Conservation (phyloP, 2,888 invertebrate genomes). For the Tachina lurida region DNA sequence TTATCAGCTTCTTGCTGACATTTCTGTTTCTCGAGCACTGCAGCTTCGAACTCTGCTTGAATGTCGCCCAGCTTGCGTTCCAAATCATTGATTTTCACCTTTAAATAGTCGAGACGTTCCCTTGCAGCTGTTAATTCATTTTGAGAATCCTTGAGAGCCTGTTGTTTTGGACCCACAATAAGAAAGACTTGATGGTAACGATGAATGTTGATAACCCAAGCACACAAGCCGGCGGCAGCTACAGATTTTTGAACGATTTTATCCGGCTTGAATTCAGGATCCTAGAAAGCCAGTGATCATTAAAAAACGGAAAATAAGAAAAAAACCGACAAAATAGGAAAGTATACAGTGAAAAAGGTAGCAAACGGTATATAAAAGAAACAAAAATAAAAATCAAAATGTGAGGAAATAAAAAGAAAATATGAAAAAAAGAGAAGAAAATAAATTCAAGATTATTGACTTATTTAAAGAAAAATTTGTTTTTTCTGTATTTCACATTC, state of each 20-base stretch:
- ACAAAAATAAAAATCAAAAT: too few relatives aligned
- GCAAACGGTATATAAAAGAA: too few relatives aligned
- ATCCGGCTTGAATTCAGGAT: constrained; percentile 93
- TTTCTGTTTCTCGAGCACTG: constrained; percentile 92
- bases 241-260: constrained; percentile 93
- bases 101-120: constrained; percentile 90
- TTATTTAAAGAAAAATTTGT: too few relatives aligned
- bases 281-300: constrained; percentile 75
- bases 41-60: constrained; percentile 93
- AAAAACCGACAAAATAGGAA: neutral
- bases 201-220: constrained; percentile 97
- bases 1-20: constrained; percentile 97
- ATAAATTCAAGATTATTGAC: too few relatives aligned
- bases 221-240: constrained; percentile 96
- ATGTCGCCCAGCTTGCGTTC: constrained; percentile 91
- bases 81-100: constrained; percentile 86
- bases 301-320: neutral
- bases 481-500: too few relatives aligned
- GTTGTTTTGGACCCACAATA: constrained; percentile 95
- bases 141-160: constrained; percentile 93
- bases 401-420: too few relatives aligned
- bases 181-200: constrained; percentile 95
- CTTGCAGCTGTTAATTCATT: constrained; percentile 92
- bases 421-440: too few relatives aligned
- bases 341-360: neutral